Base-by-base conservation (phyloP, 1,140 invertebrate species). In the Reticulitermes speratus region DNA sequence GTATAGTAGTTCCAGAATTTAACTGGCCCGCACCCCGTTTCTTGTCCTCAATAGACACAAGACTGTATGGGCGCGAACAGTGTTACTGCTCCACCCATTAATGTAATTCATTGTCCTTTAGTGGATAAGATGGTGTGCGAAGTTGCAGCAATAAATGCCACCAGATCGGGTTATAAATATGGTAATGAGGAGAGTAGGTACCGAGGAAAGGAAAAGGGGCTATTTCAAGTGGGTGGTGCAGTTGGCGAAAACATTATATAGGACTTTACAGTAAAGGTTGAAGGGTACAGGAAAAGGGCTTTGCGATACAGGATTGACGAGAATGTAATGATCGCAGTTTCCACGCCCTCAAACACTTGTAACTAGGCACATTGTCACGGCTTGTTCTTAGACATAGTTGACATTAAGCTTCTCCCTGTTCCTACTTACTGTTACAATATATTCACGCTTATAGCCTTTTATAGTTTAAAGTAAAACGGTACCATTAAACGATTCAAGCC, bases 31-130 rank as follows among this genome's bases (percentile, higher is more conserved):
- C n/a, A 25, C n/a, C 25, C 0, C 14, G 65, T 75, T 75, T 75
- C 65, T 75, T 75, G 65, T 75, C 25, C 11, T 25, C 65, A 30
- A 30, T 30, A 14, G 8, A 14, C 16, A 44, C 44, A 32, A 21
- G 88, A 55, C 11, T 19, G 14, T 55, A 55, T 19, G 52, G 52
- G 19, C 52, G 14, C 19, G 52, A 55, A 55, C 19, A 21, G 14
- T 21, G 19, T 55, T 21, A 12, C 52, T 21, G 19, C 52, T 55
- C 52, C 52, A 85, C 86, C 89, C 89, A 90, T 90, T 90, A 90
- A 89, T 87, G 88, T 90, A 90, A 90, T 90, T 90, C 89, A 90
- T 90, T 89, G 88, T 89, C 88, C 88, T 88, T 89, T 88, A 89
- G 88, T 87, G 87, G 87, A 55, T 55, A 16, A 21, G 19, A 55